Conservation (phyloP, 2,797 vertebrate species). For the Arctocebus calabarensis region DNA sequence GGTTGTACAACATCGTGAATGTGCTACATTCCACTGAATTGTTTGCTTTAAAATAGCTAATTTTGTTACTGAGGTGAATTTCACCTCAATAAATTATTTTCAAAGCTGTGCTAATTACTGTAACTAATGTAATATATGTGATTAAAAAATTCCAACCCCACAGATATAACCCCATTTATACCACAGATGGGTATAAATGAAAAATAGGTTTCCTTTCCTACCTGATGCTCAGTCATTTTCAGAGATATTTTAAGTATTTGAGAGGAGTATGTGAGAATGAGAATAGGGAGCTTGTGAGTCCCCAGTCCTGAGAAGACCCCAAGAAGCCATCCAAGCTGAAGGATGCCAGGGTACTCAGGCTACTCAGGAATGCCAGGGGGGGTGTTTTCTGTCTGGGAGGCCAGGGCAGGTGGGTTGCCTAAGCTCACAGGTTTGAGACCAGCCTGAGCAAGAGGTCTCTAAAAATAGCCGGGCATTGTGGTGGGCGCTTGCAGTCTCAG, state of each 20-base stretch:
- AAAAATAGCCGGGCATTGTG: no score
- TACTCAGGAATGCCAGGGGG: background rate
- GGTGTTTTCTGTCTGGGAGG: background rate
- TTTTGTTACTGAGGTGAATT: slow-evolving; percentile 7
- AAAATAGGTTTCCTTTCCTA: background rate
- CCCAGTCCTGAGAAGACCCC: no score
- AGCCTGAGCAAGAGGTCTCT: no score
- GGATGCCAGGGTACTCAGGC: no score
- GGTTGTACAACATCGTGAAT: background rate
- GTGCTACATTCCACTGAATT: background rate
- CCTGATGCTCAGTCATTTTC: background rate
- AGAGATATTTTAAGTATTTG: background rate
- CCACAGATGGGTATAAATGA: background rate
- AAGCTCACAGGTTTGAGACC: no score
- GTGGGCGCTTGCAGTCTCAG: no score
- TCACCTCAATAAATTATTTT: background rate
- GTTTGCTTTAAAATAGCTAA: background rate
- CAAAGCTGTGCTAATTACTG: background rate
- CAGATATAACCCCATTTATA: background rate
- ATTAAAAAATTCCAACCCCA: slow-evolving; percentile 38
- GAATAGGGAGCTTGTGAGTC: no score
- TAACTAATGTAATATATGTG: background rate
- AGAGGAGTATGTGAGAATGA: no score
- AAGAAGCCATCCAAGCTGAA: no score
- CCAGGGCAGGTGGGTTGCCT: no score